Conservation (phyloP, 1,140 invertebrate species). For the Orius insidiosus region DNA sequence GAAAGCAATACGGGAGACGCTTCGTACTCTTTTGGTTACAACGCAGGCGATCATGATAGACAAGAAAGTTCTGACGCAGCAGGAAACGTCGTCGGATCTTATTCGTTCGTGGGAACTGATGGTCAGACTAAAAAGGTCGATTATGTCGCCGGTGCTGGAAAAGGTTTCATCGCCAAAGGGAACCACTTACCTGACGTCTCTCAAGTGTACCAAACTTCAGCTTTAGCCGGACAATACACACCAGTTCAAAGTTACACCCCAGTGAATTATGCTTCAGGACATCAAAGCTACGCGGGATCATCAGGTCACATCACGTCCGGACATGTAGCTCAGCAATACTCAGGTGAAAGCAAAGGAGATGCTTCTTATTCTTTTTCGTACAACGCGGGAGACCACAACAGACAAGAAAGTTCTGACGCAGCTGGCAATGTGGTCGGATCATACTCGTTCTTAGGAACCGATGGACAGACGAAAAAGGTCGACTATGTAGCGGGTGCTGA, state of each 20-base stretch:
- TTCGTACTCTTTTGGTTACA: conserved; percentile 21
- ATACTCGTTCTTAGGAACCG: conserved; percentile 54
- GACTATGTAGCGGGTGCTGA: conserved; percentile 55
- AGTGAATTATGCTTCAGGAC: no score
- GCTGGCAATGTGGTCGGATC: conserved; percentile 47
- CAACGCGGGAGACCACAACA: conserved; percentile 46
- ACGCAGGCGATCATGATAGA: conserved; percentile 19
- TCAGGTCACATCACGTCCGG: no score
- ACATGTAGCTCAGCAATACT: conserved; percentile 24
- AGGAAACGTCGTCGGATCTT: conserved; percentile 22
- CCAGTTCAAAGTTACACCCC: no score
- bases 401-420: conserved; percentile 47
- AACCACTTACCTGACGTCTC: neutral
- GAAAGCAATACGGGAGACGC: conserved; percentile 11
- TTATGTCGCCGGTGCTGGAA: conserved; percentile 18
- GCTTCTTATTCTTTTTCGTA: conserved; percentile 50
- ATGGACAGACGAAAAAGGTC: conserved; percentile 47
- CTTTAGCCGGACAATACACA: no score
- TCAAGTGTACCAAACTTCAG: no score
- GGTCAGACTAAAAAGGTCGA: conserved; percentile 18
- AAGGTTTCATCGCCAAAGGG: conserved; percentile 19
- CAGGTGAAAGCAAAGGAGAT: conserved; percentile 27
- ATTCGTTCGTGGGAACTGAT: conserved; percentile 19
- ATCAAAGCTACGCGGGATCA: no score
- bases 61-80: conserved; percentile 19